Conservation (phyloP, 2,113 vertebrate genomes). For the Solea solea region DNA sequence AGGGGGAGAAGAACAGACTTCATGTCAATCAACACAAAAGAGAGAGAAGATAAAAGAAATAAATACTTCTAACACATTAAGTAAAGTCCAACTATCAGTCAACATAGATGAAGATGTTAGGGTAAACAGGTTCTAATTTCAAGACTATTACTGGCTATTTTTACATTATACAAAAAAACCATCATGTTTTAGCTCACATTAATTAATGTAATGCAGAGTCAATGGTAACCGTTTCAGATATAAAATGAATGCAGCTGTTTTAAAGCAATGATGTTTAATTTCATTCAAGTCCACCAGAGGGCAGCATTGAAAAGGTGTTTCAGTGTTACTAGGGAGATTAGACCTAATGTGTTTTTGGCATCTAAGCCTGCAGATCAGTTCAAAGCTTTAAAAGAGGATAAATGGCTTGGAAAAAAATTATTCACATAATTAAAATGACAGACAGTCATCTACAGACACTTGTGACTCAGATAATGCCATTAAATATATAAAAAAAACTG, state of each 20-base stretch:
- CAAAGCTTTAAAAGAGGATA: background rate
- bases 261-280: background rate
- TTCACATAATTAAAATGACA: background rate
- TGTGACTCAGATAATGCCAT: background rate
- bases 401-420: too few relatives aligned
- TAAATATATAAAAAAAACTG: background rate
- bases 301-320: background rate
- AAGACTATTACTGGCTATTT: background rate
- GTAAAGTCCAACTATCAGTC: too few relatives aligned
- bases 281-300: constrained; percentile 26
- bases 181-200: background rate
- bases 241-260: background rate
- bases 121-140: too few relatives aligned
- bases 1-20: background rate
- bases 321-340: background rate
- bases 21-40: background rate
- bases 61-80: too few relatives aligned
- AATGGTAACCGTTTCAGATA: background rate
- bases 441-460: background rate
- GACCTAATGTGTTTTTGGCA: background rate
- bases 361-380: background rate
- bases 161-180: background rate
- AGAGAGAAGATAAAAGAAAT: background rate
- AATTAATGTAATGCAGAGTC: background rate
- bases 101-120: too few relatives aligned